Evolutionary conservation across 2,797 vertebrate species (phyloP).

Genomic region (Poeciliopsis turneri): DNA sequence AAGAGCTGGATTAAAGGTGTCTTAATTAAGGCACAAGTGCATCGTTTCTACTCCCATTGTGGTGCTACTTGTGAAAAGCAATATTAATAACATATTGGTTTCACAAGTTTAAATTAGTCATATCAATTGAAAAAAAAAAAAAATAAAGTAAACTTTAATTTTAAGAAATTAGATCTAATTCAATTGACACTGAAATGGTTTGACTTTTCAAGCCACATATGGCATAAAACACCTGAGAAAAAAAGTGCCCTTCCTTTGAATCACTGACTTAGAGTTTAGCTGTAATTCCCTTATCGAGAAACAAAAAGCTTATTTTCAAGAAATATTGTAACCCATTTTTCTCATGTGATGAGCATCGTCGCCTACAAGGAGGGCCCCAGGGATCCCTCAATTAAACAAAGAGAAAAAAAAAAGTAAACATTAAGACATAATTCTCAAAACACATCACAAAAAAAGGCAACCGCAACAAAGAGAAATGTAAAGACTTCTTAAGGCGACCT

Average conservation of each 20-base stretch:
- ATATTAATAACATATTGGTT: constrained; percentile 5
- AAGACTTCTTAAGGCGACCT: neutral
- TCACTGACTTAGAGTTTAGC: constrained; percentile 11
- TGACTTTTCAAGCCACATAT: constrained; percentile 10
- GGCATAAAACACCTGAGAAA: constrained; percentile 58
- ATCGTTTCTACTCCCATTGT: constrained; percentile 12
- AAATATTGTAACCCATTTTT: constrained; percentile 3
- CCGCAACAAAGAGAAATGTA: neutral
- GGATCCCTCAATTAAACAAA: constrained; percentile 8
- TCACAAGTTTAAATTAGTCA: neutral
- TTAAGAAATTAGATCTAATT: constrained; percentile 1
- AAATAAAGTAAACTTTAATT: neutral
- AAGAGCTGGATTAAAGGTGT: constrained; percentile 18
- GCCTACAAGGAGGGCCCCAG: constrained; percentile 1
- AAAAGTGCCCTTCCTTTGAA: constrained; percentile 1
- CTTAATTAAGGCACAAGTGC: constrained; percentile 61
- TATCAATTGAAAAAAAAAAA: neutral
- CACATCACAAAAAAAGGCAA: neutral
- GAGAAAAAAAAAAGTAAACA: neutral
- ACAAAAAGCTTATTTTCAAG: constrained; percentile 11
- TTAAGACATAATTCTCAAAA: constrained; percentile 10
- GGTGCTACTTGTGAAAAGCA: constrained; percentile 18
- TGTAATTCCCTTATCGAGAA: constrained; percentile 13
- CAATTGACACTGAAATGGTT: constrained; percentile 11
- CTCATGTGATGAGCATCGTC: neutral